phyloP scores from a whole-genome alignment of 1,140 invertebrate genomes.

The Araneus ventricosus region DNA sequence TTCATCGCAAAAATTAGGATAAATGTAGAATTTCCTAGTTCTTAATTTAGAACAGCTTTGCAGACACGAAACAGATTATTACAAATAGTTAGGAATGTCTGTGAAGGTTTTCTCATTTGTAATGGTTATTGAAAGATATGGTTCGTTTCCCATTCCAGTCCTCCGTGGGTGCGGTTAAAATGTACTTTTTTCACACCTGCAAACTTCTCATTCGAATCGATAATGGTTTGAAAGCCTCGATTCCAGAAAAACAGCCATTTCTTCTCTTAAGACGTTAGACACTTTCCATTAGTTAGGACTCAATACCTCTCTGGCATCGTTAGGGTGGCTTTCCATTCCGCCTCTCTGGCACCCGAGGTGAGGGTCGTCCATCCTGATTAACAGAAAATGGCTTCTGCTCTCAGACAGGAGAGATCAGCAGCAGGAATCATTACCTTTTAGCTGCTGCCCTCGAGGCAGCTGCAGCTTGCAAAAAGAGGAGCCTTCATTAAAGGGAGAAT shows the following conservation, averaged over 20 bases:
- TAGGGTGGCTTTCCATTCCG: neutral
- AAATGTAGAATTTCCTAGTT: too few species aligned
- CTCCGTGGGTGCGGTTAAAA: too few species aligned
- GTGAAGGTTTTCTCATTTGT: too few species aligned
- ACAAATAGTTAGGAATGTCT: too few species aligned
- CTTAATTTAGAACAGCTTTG: too few species aligned
- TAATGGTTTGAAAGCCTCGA: neutral
- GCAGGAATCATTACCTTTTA: constrained; percentile 7
- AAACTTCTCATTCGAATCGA: neutral
- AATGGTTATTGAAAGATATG: too few species aligned
- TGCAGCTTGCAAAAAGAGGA: neutral
- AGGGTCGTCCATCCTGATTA: constrained; percentile 1
- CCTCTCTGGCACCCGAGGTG: neutral
- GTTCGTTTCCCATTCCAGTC: too few species aligned
- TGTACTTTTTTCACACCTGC: too few species aligned
- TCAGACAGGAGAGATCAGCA: neutral
- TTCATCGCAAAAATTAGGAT: too few species aligned
- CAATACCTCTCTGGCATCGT: neutral
- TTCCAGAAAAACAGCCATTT: neutral
- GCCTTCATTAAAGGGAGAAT: neutral
- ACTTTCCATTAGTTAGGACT: neutral
- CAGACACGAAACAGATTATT: too few species aligned
- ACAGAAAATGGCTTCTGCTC: neutral
- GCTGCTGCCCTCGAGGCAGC: neutral
- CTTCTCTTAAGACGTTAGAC: neutral